phyloP scores from a whole-genome alignment of 2,888 invertebrate genomes.

The Caenorhabditis auriculariae region DNA sequence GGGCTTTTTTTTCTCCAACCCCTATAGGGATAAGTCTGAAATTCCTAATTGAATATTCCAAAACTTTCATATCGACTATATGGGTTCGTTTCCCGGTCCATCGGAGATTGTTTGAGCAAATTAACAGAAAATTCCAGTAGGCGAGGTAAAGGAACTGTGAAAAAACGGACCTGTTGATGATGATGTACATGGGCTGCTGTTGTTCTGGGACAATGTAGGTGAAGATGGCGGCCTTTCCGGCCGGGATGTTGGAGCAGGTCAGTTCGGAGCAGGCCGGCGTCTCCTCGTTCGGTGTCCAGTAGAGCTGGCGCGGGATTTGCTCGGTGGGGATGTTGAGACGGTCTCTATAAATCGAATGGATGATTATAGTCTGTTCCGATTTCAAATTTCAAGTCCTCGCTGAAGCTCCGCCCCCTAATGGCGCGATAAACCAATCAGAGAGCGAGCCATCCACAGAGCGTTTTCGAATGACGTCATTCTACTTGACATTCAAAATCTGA shows the following conservation, averaged over 20 bases:
- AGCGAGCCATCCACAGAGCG: no score
- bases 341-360: conserved; percentile 19
- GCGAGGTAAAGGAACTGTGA: no score
- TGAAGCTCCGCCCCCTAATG: no score
- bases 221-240: conserved; percentile 38
- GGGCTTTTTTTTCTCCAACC: no score
- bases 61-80: no score
- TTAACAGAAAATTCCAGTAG: no score
- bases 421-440: no score
- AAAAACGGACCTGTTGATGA: conserved; percentile 35
- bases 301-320: conserved; percentile 45
- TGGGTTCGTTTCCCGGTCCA: no score
- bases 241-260: conserved; percentile 28
- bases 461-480: not conserved
- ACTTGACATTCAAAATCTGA: not conserved
- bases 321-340: conserved; percentile 45
- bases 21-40: no score
- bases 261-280: conserved; percentile 35
- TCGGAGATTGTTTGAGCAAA: no score
- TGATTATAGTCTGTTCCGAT: not conserved
- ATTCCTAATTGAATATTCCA: no score
- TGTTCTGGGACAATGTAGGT: conserved; percentile 32
- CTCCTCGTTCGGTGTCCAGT: conserved; percentile 39
- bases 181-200: conserved; percentile 30
- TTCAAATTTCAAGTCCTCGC: no score